These are phyloP conservation scores for Lapara coniferarum DNA, from an alignment of 2,888 invertebrate genomes.

Conservation along the genomic window DNA sequence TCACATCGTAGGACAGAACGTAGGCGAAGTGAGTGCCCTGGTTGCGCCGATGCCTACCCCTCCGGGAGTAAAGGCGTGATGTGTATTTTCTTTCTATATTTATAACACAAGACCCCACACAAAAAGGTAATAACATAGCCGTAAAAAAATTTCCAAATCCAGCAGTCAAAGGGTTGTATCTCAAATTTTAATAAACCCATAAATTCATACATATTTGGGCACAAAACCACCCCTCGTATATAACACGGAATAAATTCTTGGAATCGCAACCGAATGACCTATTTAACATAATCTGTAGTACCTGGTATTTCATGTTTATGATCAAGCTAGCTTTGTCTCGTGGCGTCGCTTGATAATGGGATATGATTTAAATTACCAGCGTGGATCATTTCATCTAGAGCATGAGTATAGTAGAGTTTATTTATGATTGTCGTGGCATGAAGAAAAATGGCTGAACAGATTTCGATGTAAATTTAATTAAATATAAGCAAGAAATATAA, in stretches of 20 bases:
- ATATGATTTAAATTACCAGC: neutral
- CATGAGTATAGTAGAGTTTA: too few relatives aligned
- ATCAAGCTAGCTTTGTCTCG: slow-evolving; percentile 33
- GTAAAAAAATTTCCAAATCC: neutral
- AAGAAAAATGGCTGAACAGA: too few relatives aligned
- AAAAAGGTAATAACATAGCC: neutral
- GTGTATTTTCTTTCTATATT: too few relatives aligned
- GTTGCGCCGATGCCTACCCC: too few relatives aligned
- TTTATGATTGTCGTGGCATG: too few relatives aligned
- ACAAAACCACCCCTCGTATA: neutral
- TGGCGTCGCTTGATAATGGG: slow-evolving; percentile 24
- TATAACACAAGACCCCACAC: neutral
- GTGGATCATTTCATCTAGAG: too few relatives aligned
- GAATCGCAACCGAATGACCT: slow-evolving; percentile 39
- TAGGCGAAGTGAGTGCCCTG: too few relatives aligned
- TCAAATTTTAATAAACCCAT: slow-evolving; percentile 20
- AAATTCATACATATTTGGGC: slow-evolving; percentile 9
- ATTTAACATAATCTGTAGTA: slow-evolving; percentile 38
- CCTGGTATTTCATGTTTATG: slow-evolving; percentile 29
- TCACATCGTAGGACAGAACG: too few relatives aligned
- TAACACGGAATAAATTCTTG: slow-evolving; percentile 16
- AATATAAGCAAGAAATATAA: too few relatives aligned
- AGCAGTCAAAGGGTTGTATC: neutral
- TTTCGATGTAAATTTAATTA: too few relatives aligned
- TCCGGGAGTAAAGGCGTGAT: too few relatives aligned